phyloP scores from a whole-genome alignment of 2,888 invertebrate genomes.

The Caenorhabditis uteleia region DNA sequence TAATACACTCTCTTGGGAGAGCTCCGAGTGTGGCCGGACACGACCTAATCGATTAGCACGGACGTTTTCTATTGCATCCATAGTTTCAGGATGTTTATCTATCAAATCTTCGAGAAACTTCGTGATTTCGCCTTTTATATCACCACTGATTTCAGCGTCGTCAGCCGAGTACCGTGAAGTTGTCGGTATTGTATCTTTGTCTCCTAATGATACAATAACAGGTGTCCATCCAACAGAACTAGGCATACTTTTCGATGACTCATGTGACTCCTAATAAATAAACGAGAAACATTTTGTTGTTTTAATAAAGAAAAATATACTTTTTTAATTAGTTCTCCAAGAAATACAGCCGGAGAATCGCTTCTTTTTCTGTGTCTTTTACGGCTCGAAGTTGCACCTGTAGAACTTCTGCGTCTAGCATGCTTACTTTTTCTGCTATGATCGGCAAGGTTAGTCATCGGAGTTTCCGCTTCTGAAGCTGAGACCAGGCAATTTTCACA shows the following conservation, averaged over 20 bases:
- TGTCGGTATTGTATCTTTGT: constrained; percentile 19
- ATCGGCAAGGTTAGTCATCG: not conserved
- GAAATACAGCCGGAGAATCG: constrained; percentile 34
- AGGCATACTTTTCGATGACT: constrained; percentile 38
- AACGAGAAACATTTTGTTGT: too few species aligned
- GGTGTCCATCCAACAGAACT: constrained; percentile 41
- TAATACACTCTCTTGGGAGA: constrained; percentile 13
- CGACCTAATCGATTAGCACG: constrained; percentile 49
- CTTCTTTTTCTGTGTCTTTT: constrained; percentile 15
- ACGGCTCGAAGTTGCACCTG: constrained; percentile 12
- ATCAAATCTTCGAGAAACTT: constrained; percentile 68
- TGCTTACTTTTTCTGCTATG: too few species aligned
- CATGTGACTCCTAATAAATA: constrained; percentile 20
- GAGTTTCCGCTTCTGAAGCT: constrained; percentile 2
- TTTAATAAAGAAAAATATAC: not conserved
- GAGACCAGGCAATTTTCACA: too few species aligned
- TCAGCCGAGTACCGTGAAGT: constrained; percentile 38
- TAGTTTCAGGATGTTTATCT: constrained; percentile 67
- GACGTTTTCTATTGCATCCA: constrained; percentile 68
- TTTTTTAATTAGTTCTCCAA: constrained; percentile 17
- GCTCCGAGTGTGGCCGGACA: constrained; percentile 19
- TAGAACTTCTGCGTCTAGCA: constrained; percentile 26
- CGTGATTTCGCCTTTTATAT: constrained; percentile 63
- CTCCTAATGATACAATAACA: constrained; percentile 43
- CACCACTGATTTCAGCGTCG: constrained; percentile 38